These are phyloP conservation scores for Bruchidius siliquastri DNA, from an alignment of 2,888 invertebrate genomes.

Conservation along the genomic window DNA sequence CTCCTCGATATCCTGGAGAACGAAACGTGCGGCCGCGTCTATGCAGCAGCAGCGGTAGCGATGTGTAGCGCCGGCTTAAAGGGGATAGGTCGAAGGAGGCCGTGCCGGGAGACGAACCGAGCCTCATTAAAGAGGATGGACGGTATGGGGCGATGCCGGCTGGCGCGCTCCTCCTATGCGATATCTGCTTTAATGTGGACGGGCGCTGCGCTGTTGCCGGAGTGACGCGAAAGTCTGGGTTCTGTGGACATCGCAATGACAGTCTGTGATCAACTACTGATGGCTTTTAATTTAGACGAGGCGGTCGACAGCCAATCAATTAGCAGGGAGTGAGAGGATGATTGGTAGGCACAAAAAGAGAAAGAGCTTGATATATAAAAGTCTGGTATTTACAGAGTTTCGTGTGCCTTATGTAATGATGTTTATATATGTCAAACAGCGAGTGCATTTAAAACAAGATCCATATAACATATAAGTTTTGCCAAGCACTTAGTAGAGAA, in stretches of 20 bases:
- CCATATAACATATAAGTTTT: too few species aligned
- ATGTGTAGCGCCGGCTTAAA: constrained; percentile 31
- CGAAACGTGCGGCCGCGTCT: background rate
- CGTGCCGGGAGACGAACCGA: constrained; percentile 5
- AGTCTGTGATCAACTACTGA: too few species aligned
- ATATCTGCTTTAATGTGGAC: constrained; percentile 15
- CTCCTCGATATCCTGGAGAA: background rate
- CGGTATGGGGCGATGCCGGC: constrained; percentile 9
- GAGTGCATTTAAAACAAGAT: too few species aligned
- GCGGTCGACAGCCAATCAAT: too few species aligned
- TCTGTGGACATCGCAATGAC: background rate
- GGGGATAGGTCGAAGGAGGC: constrained; percentile 22
- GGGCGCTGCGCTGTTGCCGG: constrained; percentile 6
- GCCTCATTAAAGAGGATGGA: constrained; percentile 18
- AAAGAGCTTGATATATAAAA: too few species aligned
- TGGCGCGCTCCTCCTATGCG: constrained; percentile 3
- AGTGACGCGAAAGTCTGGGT: background rate
- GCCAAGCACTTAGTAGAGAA: too few species aligned
- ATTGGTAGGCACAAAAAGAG: too few species aligned
- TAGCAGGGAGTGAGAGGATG: too few species aligned
- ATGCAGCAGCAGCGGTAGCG: constrained; percentile 17
- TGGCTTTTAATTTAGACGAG: too few species aligned
- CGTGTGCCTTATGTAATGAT: too few species aligned
- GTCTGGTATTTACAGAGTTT: too few species aligned
- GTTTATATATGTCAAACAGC: too few species aligned